phyloP scores from a whole-genome alignment of 2,888 invertebrate species.

The Tipula lateralis region DNA sequence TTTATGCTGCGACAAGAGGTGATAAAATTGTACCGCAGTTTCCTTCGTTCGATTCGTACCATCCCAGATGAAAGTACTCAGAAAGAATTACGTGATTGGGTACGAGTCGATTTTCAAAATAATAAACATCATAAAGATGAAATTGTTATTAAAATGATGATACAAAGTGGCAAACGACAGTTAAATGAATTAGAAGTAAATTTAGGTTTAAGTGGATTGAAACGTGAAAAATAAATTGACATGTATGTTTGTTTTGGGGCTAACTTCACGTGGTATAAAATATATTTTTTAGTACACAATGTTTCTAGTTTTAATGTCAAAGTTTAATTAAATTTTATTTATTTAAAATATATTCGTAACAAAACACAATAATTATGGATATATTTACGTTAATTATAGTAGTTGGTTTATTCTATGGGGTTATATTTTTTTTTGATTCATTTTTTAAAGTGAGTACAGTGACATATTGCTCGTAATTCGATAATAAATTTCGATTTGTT shows the following conservation, averaged over 20 bases:
- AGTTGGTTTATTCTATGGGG: slow-evolving; percentile 60
- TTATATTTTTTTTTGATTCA: slow-evolving; percentile 73
- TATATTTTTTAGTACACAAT: background rate
- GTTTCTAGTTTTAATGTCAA: background rate
- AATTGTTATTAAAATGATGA: slow-evolving; percentile 63
- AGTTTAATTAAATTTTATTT: background rate
- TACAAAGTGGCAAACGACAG: slow-evolving; percentile 66
- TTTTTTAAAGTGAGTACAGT: slow-evolving; percentile 66
- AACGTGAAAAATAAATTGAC: background rate
- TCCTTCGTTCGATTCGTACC: slow-evolving; percentile 61
- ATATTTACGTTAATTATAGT: slow-evolving; percentile 58
- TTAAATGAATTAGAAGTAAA: slow-evolving; percentile 63
- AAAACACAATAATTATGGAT: slow-evolving; percentile 56
- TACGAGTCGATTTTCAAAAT: slow-evolving; percentile 64
- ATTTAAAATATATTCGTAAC: background rate
- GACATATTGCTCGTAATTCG: background rate
- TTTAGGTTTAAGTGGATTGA: slow-evolving; percentile 53
- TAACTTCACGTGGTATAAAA: background rate
- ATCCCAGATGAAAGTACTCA: slow-evolving; percentile 62
- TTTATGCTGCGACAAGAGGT: slow-evolving; percentile 77
- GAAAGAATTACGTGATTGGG: slow-evolving; percentile 66
- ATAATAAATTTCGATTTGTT: slow-evolving; percentile 30
- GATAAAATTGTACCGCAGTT: slow-evolving; percentile 66
- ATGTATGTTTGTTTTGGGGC: background rate
- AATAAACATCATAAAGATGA: slow-evolving; percentile 70